Base-by-base conservation (phyloP, 2,888 invertebrate species). In the Callyntrura guangdongensis region DNA sequence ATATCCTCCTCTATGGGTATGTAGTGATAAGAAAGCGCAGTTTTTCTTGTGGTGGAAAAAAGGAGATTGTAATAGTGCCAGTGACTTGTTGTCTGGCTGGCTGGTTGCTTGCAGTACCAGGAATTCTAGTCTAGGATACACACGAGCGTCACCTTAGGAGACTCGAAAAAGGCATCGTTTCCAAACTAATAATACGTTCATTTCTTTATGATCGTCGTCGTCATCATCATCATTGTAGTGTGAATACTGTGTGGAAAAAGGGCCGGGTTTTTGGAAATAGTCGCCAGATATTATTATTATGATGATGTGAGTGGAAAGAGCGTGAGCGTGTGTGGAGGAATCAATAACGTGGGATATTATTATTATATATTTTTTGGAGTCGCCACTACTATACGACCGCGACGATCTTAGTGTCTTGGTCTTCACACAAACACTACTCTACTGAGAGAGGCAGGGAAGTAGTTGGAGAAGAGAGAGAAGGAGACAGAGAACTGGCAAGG, bases 61-160 rank as follows among this genome's bases (percentile, higher is more conserved):
- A 36, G 2, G 36, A 36, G 36, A 36, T 36, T 36, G 36, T 36
- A 36, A 6, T 22, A 61, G 47, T 49, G 67, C 64, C 69, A 69
- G 72, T 85, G 85, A 85, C 85, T 85, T 85, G 85, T 85, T 85
- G 85, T 85, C 85, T 72, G 56, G 20, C 11, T 22, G 1, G 20
- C 27, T 20, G 67, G 22, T 14, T 25, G 67, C 9, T 36, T 27
- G 36, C 36, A 72, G 67, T 67, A n/a, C n/a, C n/a, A n/a, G n/a
- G n/a, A n/a, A n/a, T n/a, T n/a, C n/a, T n/a, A 14, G 14, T n/a
- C 59, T n/a, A n/a, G 53, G n/a, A 53, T 53, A 53, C 53, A 53
- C 53, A 53, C 53, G 4, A 53, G 14, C 53, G 8, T n/a, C 53
- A 53, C 53, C 53, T 14, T 2, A 53, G n/a, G 17, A 14, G 2